Evolutionary conservation across 2,888 invertebrate genomes (phyloP), one percentile per base, ranked within the genome.

Genomic region (Trachelus troglodyta): DNA sequence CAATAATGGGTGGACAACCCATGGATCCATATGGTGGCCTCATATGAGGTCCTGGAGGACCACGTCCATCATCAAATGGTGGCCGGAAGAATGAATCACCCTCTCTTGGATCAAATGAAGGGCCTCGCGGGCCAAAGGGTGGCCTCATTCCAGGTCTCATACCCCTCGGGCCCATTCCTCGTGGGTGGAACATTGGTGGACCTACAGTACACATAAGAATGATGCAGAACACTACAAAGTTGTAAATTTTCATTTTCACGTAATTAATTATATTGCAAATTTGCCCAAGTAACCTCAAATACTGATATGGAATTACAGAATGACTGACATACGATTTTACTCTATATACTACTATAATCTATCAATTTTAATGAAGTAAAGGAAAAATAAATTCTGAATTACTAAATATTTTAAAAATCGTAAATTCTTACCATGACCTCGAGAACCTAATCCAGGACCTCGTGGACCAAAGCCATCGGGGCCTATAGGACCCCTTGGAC

Each of bases 401-500:
- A 56, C 23, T 56, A 23, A 56, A 9, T 56, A 56, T 23, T 56
- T 56, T 9, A 56, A 56, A 56, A 2, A 6, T 23, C 23, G 56
- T 23, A 2, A 56, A 56, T 56, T 1, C 85, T 87, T 83, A 92
- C 91, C 90, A 73, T 89, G 90, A 74, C 90, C 90, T 69, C 90
- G 85, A 30, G 89, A 87, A 80, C 91, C 91, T 79, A 87, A 84
- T 31, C 87, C 89, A n/a, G 87, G 87, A 56, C 89, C 86, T 74
- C 92, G 87, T 3, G 91, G 90, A 37, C 90, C 91, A 79, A 91
- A 92, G 12, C 87, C 89, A 34, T 92, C 91, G 3, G 92, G 92
- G 69, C 91, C 91, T 82, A 90, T 88, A 4, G 90, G 89, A 23
- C 89, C 88, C 79, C 90, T 85, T 0, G 90, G 90, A 37, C 90